Evolutionary conservation across 1,140 invertebrate genomes (phyloP), one percentile per base, ranked within the genome.

Genomic region (Heliconius nattereri): DNA sequence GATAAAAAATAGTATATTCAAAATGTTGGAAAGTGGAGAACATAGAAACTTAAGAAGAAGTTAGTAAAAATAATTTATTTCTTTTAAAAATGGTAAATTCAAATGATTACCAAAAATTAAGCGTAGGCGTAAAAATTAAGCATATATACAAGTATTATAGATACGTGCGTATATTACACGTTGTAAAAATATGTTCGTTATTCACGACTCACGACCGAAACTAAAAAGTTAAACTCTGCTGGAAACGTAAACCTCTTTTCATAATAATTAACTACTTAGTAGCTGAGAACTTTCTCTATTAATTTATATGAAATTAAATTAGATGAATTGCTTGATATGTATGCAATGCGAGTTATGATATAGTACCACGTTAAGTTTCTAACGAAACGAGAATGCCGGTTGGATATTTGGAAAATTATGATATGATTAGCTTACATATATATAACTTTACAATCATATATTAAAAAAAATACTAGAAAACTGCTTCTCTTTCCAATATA

Each of bases 201-300:
- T 66, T 66, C 23, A 66, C 60, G 60, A 66, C 60, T 66, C 60
- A 66, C 60, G 26, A 66, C 23, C 60, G 60, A 66, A 66, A 66
- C 60, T 29, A 66, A 66, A 66, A 66, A 66, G 60, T 66, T 29
- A 66, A 66, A 29, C 60, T 66, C 23, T 16, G 26, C 60, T 26
- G 60, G 26, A 66, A 66, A 66, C 60, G 60, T 66, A 26, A 66
- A 66, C 60, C 60, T 66, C 60, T 66, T 66, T 66, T 66, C 60
- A 66, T 66, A 66, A 66, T 66, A 66, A 66, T 66, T 66, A 66
- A 16, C 23, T 66, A 66, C 60, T 66, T 26, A 66, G 60, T 66
- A 66, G 26, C 23, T 66, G 60, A 0, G 60, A 19, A 66, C 60
- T 66, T 66, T 29, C 60, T 66, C 23, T 26, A 23, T 29, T 29